Conservation (phyloP, 2,888 invertebrate species). For the Drosophila paramelanica region DNA sequence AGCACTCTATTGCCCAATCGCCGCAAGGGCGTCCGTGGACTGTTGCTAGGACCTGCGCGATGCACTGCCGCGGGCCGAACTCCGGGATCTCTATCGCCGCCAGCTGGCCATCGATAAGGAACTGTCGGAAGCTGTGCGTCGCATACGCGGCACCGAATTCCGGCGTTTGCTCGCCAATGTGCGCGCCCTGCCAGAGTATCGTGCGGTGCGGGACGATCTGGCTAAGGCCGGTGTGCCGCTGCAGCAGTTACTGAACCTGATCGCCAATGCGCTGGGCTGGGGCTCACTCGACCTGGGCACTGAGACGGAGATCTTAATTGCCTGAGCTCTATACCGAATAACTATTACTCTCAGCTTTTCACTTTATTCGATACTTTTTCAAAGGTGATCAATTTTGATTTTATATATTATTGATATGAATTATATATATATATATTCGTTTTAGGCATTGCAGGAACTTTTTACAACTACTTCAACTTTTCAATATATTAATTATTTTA, state of each 20-base stretch:
- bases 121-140: constrained; percentile 57
- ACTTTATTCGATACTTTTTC: not conserved
- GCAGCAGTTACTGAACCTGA: constrained; percentile 55
- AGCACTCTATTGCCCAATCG: constrained; percentile 42
- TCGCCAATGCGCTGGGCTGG: constrained; percentile 68
- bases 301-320: constrained; percentile 45
- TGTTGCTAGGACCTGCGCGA: constrained; percentile 66
- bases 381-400: too few relatives aligned
- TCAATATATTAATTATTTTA: too few relatives aligned
- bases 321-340: constrained; percentile 6
- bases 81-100: constrained; percentile 57
- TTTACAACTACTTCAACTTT: too few relatives aligned
- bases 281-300: constrained; percentile 44
- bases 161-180: constrained; percentile 53
- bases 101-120: constrained; percentile 59
- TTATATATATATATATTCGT: too few relatives aligned
- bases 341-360: not conserved
- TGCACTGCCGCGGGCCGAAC: constrained; percentile 56
- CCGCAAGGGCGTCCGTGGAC: constrained; percentile 68
- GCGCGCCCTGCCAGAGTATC: constrained; percentile 53
- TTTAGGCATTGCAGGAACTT: too few relatives aligned
- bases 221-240: constrained; percentile 61
- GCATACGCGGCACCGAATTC: constrained; percentile 66
- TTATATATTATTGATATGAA: not conserved
- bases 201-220: constrained; percentile 42